Percentiles rank a stretch among this genome's conserved stretches.
These are phyloP conservation scores for Tapera naevia DNA, from an alignment of 2,797 vertebrate genomes.

Conservation along the genomic window DNA sequence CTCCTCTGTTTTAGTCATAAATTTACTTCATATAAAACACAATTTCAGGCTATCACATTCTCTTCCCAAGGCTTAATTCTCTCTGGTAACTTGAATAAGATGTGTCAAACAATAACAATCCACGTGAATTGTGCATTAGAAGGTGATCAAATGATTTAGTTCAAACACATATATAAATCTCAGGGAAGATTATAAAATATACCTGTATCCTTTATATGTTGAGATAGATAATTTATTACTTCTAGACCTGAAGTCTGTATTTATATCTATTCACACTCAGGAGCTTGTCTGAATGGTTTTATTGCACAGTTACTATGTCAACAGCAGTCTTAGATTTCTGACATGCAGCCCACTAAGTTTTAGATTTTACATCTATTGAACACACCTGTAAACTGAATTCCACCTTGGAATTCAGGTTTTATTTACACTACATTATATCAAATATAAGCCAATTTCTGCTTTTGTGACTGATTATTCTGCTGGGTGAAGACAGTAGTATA, in stretches of 20 bases:
- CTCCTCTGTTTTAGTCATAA: neutral
- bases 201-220: neutral
- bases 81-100: neutral
- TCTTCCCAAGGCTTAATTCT: neutral
- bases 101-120: neutral
- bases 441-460: neutral
- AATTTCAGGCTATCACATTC: neutral
- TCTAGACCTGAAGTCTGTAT: neutral
- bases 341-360: neutral
- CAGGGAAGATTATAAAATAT: neutral
- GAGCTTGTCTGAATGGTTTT: neutral
- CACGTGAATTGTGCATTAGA: neutral
- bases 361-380: neutral
- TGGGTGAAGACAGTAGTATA: neutral
- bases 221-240: neutral
- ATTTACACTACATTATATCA: neutral
- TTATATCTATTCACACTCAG: neutral
- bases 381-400: neutral
- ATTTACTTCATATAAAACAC: neutral
- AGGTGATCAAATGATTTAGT: neutral
- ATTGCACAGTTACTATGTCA: neutral
- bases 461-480: neutral
- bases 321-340: slow-evolving; percentile 8
- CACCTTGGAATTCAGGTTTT: neutral
- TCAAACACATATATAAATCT: neutral